Conservation (phyloP, 2,888 invertebrate species). For the Acrobasis suavella region DNA sequence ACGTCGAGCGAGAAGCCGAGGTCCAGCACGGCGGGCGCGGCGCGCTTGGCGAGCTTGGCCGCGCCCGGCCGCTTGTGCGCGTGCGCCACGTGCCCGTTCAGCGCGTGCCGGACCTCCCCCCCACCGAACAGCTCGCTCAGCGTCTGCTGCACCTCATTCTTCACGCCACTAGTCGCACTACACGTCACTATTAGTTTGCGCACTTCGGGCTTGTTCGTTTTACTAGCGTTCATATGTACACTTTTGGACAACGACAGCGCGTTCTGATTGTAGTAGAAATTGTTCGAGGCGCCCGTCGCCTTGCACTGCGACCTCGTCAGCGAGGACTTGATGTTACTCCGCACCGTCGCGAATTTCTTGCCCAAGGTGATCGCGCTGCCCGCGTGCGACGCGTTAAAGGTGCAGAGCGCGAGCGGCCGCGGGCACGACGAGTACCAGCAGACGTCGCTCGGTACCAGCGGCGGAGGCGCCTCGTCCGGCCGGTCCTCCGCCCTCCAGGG, state of each 20-base stretch:
- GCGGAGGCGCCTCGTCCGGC: constrained; percentile 50
- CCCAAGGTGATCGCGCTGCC: constrained; percentile 81
- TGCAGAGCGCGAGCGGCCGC: constrained; percentile 83
- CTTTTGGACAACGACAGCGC: constrained; percentile 66
- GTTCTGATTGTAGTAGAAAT: constrained; percentile 65
- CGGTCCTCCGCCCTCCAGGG: constrained; percentile 40
- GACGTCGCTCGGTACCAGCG: constrained; percentile 62
- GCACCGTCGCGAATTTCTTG: constrained; percentile 73
- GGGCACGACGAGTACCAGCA: constrained; percentile 81
- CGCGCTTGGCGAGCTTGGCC: constrained; percentile 52
- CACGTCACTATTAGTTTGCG: constrained; percentile 77
- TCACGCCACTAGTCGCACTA: constrained; percentile 52
- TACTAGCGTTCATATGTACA: constrained; percentile 71
- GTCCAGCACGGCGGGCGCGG: constrained; percentile 58
- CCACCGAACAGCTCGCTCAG: constrained; percentile 62
- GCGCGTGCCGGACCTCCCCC: constrained; percentile 50
- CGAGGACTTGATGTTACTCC: constrained; percentile 75
- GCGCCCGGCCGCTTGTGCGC: constrained; percentile 29
- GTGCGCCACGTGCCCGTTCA: constrained; percentile 57
- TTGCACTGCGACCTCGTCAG: constrained; percentile 67
- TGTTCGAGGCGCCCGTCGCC: constrained; percentile 55
- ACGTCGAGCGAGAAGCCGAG: constrained; percentile 74
- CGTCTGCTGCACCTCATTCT: constrained; percentile 55
- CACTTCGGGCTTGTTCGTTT: constrained; percentile 74
- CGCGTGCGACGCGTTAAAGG: constrained; percentile 81